Conservation (phyloP, 2,888 invertebrate species). For the Ptychoptera contaminata region DNA sequence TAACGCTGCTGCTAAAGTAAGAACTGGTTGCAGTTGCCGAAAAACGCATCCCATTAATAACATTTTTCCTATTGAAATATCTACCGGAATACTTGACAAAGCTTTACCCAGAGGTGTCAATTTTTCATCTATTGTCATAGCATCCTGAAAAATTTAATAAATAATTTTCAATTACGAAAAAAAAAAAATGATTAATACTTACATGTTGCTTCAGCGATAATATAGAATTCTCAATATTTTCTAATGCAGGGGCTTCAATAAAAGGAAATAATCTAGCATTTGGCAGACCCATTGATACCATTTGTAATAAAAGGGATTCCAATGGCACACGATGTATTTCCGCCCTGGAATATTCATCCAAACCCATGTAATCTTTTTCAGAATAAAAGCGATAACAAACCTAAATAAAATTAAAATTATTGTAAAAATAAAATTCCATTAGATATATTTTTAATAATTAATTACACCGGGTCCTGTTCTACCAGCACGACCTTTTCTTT, state of each 20-base stretch:
- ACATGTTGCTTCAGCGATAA: conserved; percentile 73
- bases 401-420: conserved; percentile 12
- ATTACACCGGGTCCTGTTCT: conserved; percentile 78
- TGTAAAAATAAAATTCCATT: background rate
- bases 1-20: conserved; percentile 79
- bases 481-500: conserved; percentile 90
- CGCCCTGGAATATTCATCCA: conserved; percentile 77
- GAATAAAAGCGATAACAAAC: conserved; percentile 80
- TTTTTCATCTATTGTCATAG: conserved; percentile 61
- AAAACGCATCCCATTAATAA: conserved; percentile 82
- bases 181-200: conserved; percentile 6
- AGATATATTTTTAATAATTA: background rate
- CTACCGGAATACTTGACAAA: conserved; percentile 80
- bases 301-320: conserved; percentile 77
- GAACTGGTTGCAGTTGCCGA: conserved; percentile 70
- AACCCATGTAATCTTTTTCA: conserved; percentile 60
- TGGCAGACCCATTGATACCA: conserved; percentile 86
- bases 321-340: conserved; percentile 90
- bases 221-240: conserved; percentile 75
- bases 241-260: conserved; percentile 75
- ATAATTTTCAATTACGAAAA: background rate
- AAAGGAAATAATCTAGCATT: conserved; percentile 89
- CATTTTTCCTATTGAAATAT: conserved; percentile 91
- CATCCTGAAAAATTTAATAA: conserved; percentile 41
- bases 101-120: conserved; percentile 77